Evolutionary conservation across 2,113 vertebrate species (phyloP), one percentile per base, ranked within the genome.

Genomic region (Lagopus muta): DNA sequence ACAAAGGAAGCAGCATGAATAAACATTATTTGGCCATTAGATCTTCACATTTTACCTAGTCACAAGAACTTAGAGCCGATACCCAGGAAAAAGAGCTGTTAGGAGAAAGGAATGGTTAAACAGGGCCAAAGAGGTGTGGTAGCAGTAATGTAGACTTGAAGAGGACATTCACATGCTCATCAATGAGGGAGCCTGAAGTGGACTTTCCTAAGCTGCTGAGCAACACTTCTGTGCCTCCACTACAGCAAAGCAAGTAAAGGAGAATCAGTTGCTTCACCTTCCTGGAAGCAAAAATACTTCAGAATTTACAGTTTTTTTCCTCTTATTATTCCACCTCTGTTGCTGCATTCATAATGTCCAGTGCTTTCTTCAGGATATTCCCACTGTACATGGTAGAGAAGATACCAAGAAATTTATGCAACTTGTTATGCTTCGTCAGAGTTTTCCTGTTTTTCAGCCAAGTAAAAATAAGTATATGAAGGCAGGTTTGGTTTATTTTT

Each of bases 91-190:
- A 84, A 86, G 38, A 71, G 61, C 9, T 54, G n/a, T 50, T 86
- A 34, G 80, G 82, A 77, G 30, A 73, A 86, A 88, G 38, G 24
- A 62, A 40, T 66, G 30, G 43, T 20, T 80, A 42, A 82, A 42
- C 6, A 17, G 64, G 76, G 42, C 67, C 79, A 42, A 80, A 86
- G 40, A 80, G 32, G 27, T 47, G 64, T 76, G 8, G 3, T 48
- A 36, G 57, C 58, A 69, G 13, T 24, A 76, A 73, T 28, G 8
- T 19, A 77, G 61, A 77, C 10, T 36, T 60, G 50, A 57, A 65
- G 38, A 82, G 34, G 19, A 34, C 6, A 13, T 40, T 21, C 42
- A 42, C 0, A 0, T 48, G 40, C 24, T 0, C 2, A 0, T 15
- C 34, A 61, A n/a, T 7, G 50, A 77, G 21, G 20, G 11, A 50